Conservation (phyloP, 2,797 vertebrate genomes). For the Apodemus agrarius region DNA sequence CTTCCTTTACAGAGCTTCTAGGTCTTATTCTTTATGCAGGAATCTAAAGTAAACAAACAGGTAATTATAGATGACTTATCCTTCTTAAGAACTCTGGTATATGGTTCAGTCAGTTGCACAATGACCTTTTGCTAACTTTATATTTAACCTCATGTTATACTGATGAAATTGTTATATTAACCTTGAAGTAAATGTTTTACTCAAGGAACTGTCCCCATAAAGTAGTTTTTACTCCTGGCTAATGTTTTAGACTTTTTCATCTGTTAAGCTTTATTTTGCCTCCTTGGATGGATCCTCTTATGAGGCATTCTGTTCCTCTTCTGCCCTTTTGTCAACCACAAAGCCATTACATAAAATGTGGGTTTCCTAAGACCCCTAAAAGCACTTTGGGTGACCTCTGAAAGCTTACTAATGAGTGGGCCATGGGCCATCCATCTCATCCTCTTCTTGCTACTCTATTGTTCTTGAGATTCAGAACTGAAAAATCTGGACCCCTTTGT, state of each 20-base stretch:
- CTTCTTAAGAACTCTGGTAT: neutral
- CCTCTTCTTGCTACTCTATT: neutral
- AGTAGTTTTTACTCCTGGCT: neutral
- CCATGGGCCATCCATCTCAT: neutral
- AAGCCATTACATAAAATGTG: neutral
- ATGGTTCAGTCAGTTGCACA: neutral
- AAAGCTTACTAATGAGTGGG: neutral
- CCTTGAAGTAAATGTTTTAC: neutral
- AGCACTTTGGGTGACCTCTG: neutral
- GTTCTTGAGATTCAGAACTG: neutral
- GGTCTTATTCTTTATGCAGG: neutral
- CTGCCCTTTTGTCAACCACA: neutral
- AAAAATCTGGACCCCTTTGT: neutral
- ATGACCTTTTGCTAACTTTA: neutral
- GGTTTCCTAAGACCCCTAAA: neutral
- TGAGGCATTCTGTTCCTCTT: neutral
- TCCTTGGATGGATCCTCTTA: neutral
- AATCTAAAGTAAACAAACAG: neutral
- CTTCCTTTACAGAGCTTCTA: neutral
- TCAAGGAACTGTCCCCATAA: neutral
- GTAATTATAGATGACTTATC: neutral
- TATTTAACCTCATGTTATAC: neutral
- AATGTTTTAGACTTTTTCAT: neutral
- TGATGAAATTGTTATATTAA: neutral
- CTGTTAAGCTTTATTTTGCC: neutral